A percentile compares a stretch with the other conserved stretches of the same genome.
Conservation (phyloP, 2,797 vertebrate species). For the Ambastaia sidthimunki region DNA sequence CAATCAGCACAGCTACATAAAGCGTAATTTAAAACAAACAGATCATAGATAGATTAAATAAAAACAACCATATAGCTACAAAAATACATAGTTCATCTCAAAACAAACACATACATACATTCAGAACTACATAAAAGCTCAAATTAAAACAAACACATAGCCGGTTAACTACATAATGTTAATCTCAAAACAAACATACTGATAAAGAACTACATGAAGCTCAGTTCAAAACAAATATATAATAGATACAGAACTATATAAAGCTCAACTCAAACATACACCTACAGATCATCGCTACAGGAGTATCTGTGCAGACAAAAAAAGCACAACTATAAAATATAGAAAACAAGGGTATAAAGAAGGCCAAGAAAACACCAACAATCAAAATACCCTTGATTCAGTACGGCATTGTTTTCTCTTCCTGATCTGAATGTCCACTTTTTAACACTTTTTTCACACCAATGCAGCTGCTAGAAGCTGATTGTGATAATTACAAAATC, state of each 20-base stretch:
- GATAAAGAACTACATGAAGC: not conserved
- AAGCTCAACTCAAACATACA: not conserved
- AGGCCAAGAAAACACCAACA: not conserved
- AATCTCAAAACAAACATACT: not conserved
- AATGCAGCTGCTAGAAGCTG: conserved; percentile 23
- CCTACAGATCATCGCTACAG: not conserved
- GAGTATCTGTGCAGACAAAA: not conserved
- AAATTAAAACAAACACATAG: not conserved
- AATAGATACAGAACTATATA: too few relatives aligned
- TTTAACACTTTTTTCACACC: conserved; percentile 29
- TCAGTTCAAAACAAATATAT: too few relatives aligned
- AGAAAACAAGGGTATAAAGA: not conserved
- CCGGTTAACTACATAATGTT: not conserved
- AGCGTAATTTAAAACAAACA: conserved; percentile 1
- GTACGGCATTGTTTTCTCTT: conserved; percentile 13
- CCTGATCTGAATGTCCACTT: conserved; percentile 24
- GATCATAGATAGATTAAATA: not conserved
- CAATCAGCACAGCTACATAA: not conserved
- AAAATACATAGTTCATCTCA: too few relatives aligned
- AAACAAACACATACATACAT: too few relatives aligned
- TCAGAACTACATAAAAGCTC: too few relatives aligned
- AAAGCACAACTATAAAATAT: conserved; percentile 11
- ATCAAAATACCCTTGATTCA: not conserved
- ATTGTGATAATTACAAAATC: conserved; percentile 42
- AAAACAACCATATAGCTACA: conserved; percentile 4